A percentile compares a stretch with the other conserved stretches of the same genome.
phyloP scores from a whole-genome alignment of 2,888 invertebrate species.

The Epistrophe eligans region DNA sequence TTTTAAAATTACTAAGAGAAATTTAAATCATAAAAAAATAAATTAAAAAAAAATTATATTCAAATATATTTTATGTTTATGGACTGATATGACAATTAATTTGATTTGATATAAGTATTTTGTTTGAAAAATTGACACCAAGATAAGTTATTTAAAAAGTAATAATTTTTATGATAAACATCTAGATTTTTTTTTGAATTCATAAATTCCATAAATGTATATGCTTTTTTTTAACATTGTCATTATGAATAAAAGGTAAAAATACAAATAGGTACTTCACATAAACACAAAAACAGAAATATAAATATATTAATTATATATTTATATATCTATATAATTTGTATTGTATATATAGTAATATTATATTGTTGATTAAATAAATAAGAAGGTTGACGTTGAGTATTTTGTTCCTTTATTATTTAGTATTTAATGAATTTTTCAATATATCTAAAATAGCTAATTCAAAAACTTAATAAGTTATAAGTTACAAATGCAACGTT shows the following conservation, averaged over 20 bases:
- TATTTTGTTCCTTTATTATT: constrained; percentile 45
- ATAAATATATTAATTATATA: background rate
- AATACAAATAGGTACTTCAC: constrained; percentile 32
- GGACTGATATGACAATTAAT: constrained; percentile 12
- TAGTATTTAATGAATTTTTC: constrained; percentile 29
- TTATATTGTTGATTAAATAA: constrained; percentile 29
- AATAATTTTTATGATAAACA: constrained; percentile 54
- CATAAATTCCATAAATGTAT: constrained; percentile 46
- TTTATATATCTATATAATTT: constrained; percentile 7
- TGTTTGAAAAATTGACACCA: constrained; percentile 57
- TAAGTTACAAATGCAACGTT: constrained; percentile 66
- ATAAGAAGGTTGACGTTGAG: constrained; percentile 40
- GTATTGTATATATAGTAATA: constrained; percentile 12
- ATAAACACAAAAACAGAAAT: constrained; percentile 34
- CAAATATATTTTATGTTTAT: background rate
- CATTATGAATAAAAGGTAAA: constrained; percentile 48
- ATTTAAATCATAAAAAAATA: background rate
- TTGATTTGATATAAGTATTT: constrained; percentile 29
- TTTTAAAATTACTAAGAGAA: background rate
- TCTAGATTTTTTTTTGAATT: constrained; percentile 59
- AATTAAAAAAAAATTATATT: background rate
- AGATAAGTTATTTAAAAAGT: constrained; percentile 51
- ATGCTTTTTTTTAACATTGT: background rate
- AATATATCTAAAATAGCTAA: constrained; percentile 50
- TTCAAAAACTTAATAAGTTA: constrained; percentile 58